Percentiles rank a stretch among this genome's conserved stretches.
Conservation (phyloP, 2,888 invertebrate species). For the Ochropleura leucogaster region DNA sequence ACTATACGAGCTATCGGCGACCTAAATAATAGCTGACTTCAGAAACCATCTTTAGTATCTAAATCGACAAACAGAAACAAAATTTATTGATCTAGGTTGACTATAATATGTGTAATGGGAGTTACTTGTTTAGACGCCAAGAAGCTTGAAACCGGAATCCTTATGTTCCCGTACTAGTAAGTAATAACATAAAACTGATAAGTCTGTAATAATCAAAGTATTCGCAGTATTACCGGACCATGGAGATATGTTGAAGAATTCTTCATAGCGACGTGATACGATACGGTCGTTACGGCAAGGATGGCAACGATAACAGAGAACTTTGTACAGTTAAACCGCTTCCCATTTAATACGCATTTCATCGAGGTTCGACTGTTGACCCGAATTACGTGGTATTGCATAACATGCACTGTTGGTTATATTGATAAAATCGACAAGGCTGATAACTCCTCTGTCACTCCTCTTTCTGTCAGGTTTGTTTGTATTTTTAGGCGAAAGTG, state of each 20-base stretch:
- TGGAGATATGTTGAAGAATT: conserved; percentile 52
- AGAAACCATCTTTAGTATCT: neutral
- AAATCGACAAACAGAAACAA: conserved; percentile 15
- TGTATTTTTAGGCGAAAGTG: conserved; percentile 20
- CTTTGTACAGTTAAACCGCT: conserved; percentile 59
- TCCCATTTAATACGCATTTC: conserved; percentile 70
- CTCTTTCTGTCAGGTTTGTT: conserved; percentile 9
- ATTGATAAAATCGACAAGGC: conserved; percentile 26
- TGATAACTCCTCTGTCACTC: too few species aligned
- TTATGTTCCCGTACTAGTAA: conserved; percentile 33
- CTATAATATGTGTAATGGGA: conserved; percentile 11
- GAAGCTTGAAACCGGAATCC: conserved; percentile 8
- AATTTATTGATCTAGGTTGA: neutral
- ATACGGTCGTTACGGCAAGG: conserved; percentile 57
- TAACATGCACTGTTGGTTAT: conserved; percentile 35
- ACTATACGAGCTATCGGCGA: conserved; percentile 4
- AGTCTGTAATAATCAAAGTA: conserved; percentile 42
- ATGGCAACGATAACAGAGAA: conserved; percentile 57
- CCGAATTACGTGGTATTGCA: conserved; percentile 64
- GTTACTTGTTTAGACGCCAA: conserved; percentile 11
- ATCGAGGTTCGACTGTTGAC: conserved; percentile 61
- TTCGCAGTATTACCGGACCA: conserved; percentile 37
- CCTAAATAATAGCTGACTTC: neutral
- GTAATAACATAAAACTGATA: conserved; percentile 44
- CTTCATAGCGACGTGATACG: conserved; percentile 55